phyloP scores from a whole-genome alignment of 1,140 invertebrate genomes.

The Rhagoletis zephyria region DNA sequence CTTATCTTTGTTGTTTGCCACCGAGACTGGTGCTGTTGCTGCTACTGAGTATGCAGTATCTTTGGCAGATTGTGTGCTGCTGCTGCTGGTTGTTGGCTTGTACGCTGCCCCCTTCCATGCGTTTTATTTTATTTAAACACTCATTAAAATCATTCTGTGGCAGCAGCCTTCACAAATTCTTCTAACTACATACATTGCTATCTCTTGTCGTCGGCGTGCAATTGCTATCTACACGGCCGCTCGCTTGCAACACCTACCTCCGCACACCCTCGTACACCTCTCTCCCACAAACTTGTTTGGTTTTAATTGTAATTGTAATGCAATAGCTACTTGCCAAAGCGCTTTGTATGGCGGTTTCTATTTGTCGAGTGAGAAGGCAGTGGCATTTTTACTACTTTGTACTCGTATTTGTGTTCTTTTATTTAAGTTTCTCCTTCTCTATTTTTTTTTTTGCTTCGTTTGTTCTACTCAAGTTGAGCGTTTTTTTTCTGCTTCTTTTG shows the following conservation, averaged over 20 bases:
- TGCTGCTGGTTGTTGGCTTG: background rate
- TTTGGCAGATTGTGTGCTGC: too few relatives aligned
- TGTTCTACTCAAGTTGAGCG: conserved; percentile 16
- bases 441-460: background rate
- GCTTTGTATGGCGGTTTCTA: conserved; percentile 8
- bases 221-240: background rate
- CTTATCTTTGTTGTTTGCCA: conserved; percentile 22
- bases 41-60: background rate
- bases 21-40: background rate
- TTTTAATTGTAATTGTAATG: background rate
- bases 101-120: background rate
- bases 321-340: background rate
- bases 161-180: conserved; percentile 11
- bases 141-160: background rate
- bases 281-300: background rate
- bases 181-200: background rate
- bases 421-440: background rate
- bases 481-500: conserved; percentile 27
- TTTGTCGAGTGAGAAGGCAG: background rate
- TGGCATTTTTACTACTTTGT: conserved; percentile 29
- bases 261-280: background rate
- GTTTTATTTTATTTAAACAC: background rate
- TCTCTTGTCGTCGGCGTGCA: background rate
- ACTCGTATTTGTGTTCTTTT: conserved; percentile 21
- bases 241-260: background rate